Base-by-base conservation (phyloP, 2,888 invertebrate genomes). In the Nemotelus nigrinus region DNA sequence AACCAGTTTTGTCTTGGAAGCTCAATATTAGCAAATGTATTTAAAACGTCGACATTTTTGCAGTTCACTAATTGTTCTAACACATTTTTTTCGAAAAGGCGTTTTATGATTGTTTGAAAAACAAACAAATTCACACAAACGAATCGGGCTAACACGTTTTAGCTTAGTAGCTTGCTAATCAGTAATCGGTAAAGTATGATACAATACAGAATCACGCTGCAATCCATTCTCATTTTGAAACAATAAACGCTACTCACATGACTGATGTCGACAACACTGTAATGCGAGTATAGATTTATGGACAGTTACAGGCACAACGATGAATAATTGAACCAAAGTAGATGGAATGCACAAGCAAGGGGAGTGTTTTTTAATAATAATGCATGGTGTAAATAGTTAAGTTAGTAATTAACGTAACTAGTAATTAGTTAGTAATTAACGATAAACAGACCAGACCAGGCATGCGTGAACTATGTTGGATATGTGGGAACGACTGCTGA, bases 171-270 rank as follows among this genome's bases (percentile, higher is more conserved):
- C 5, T 70, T 25, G 25, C 70, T 70, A 70, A 70, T 70, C 55
- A 43, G 50, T 7, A 48, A 53, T 70, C 55, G 41, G 43, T 43
- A 39, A 65, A 4, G 3, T 47, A 65, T n/a, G 25, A 53, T 8
- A 60, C 67, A 67, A 50, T n/a, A 53, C 55, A 60, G 3, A 53
- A 70, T 70, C 43, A 53, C 45, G 53, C 43, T 68, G 39, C 3
- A 41, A 53, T 70, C 53, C 47, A 70, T 70, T n/a, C 39, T 45
- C 70, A 25, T 70, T 7, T 43, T 53, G 43, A 70, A 70, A 70
- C 53, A 70, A 70, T 70, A 70, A 70, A 70, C 70, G 55, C 53
- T 55, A 55, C 70, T 70, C 70, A 70, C 70, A 70, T 70, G 70
- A 70, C 53, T 70, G 55, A 70, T 70, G 53, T 53, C n/a, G 10